phyloP scores from a whole-genome alignment of 2,113 vertebrate genomes.

The Lepisosteus osseus region DNA sequence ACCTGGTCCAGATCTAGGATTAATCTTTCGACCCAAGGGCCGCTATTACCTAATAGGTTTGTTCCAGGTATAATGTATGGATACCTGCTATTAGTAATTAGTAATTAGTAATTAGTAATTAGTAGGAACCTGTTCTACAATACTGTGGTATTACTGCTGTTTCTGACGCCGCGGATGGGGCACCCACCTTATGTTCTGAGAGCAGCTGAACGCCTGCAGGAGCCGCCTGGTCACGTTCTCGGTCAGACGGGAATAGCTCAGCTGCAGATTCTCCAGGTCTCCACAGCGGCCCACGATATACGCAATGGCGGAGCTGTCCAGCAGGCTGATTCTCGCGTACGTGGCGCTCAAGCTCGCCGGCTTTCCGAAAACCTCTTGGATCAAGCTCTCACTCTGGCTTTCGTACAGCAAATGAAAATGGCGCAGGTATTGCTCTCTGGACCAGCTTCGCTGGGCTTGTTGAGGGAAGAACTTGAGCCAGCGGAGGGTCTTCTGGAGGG shows the following conservation, averaged over 20 bases:
- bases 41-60: no score
- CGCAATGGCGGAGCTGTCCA: constrained; percentile 52
- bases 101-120: no score
- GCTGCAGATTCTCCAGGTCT: constrained; percentile 41
- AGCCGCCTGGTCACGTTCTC: constrained; percentile 36
- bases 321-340: constrained; percentile 34
- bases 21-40: no score
- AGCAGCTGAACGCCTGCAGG: constrained; percentile 38
- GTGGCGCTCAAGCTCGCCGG: constrained; percentile 24
- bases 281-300: constrained; percentile 44
- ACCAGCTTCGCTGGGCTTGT: constrained; percentile 13
- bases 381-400: constrained; percentile 46
- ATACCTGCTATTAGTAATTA: no score
- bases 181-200: constrained; percentile 50
- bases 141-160: no score
- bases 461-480: constrained; percentile 41
- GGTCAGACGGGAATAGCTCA: constrained; percentile 29
- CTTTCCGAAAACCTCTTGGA: constrained; percentile 36
- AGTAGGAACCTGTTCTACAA: no score
- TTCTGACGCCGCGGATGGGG: no score
- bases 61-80: no score
- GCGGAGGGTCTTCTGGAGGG: not conserved
- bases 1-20: no score
- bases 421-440: constrained; percentile 28
- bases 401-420: constrained; percentile 55